Conservation (phyloP, 2,797 vertebrate genomes). For the Pipistrellus kuhlii region DNA sequence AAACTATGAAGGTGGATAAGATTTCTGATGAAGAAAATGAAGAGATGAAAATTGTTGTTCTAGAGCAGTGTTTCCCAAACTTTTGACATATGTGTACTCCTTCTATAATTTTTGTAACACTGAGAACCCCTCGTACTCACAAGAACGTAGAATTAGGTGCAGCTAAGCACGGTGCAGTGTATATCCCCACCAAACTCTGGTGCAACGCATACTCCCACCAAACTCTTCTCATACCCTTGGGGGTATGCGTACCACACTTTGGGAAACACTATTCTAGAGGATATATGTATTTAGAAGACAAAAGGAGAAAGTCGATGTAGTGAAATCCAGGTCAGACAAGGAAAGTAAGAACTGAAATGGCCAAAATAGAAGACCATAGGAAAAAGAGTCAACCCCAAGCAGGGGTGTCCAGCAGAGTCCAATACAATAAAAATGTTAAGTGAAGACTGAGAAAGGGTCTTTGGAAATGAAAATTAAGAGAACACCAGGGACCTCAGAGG, state of each 20-base stretch:
- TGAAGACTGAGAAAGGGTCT: neutral
- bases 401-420: neutral
- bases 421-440: neutral
- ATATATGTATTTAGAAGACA: neutral
- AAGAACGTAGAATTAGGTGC: too few species aligned
- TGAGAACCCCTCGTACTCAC: too few species aligned
- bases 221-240: too few species aligned
- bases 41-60: neutral
- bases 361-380: neutral
- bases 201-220: too few species aligned
- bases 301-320: neutral
- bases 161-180: too few species aligned
- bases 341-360: neutral
- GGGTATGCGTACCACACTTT: too few species aligned
- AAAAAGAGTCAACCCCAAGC: neutral
- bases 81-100: too few species aligned
- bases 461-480: neutral
- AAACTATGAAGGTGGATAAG: neutral
- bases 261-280: neutral
- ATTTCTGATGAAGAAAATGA: slow-evolving; percentile 35
- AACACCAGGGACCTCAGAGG: neutral
- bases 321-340: neutral
- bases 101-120: too few species aligned
- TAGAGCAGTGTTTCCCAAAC: neutral
- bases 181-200: too few species aligned